Conservation (phyloP, 2,113 vertebrate species). For the Scomber colias region DNA sequence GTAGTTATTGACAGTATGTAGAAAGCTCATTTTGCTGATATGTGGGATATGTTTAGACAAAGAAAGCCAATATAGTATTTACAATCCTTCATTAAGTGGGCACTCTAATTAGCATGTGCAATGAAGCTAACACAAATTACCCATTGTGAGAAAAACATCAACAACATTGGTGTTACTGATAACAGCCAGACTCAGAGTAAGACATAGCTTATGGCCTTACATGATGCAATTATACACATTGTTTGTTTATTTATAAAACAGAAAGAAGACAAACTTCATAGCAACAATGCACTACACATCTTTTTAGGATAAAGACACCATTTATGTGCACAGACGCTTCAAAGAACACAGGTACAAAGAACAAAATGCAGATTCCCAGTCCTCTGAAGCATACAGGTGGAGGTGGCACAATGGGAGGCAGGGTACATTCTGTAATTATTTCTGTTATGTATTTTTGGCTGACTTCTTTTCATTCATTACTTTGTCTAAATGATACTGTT, state of each 20-base stretch:
- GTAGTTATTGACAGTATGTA: constrained; percentile 26
- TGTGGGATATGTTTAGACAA: constrained; percentile 49
- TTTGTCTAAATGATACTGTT: neutral
- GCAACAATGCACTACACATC: neutral
- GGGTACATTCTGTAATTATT: neutral
- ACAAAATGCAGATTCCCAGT: neutral
- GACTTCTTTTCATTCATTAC: neutral
- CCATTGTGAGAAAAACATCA: constrained; percentile 55
- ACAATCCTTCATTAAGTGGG: constrained; percentile 37
- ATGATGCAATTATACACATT: neutral
- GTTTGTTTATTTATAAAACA: neutral
- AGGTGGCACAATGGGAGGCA: neutral
- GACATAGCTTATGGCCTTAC: constrained; percentile 1
- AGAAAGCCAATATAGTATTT: constrained; percentile 46
- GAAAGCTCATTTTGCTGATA: constrained; percentile 40
- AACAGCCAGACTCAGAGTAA: constrained; percentile 34
- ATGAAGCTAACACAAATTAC: constrained; percentile 48
- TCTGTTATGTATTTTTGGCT: neutral
- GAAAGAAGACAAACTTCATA: neutral
- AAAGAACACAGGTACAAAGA: neutral
- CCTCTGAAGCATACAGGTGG: neutral
- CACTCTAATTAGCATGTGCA: constrained; percentile 53
- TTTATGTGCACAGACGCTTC: neutral
- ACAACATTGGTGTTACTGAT: constrained; percentile 43
- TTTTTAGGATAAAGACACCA: neutral